phyloP scores from a whole-genome alignment of 2,888 invertebrate genomes.

The Serrognathus titanus region DNA sequence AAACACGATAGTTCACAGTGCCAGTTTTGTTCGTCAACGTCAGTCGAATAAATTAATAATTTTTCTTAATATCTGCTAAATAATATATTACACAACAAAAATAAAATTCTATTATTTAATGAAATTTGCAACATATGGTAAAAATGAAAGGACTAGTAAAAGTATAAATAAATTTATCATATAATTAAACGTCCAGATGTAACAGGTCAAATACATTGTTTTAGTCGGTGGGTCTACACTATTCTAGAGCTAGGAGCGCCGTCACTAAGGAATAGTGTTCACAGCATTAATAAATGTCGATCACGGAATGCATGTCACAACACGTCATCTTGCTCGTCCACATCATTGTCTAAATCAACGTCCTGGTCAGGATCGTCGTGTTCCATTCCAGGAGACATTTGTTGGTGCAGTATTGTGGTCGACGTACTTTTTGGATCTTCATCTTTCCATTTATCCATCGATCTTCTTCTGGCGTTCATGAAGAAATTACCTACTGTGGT shows the following conservation, averaged over 20 bases:
- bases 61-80: too few relatives aligned
- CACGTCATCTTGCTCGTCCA: conserved; percentile 55
- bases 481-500: conserved; percentile 99
- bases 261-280: conserved; percentile 41
- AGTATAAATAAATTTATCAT: conserved; percentile 6
- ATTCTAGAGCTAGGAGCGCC: conserved; percentile 36
- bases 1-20: too few relatives aligned
- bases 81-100: too few relatives aligned
- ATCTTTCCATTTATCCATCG: conserved; percentile 98
- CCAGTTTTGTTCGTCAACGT: too few relatives aligned
- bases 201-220: conserved; percentile 26
- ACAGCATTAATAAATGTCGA: conserved; percentile 50
- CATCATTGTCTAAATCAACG: conserved; percentile 53
- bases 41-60: too few relatives aligned
- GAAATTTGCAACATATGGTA: conserved; percentile 5
- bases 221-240: conserved; percentile 36
- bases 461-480: conserved; percentile 98
- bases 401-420: conserved; percentile 44
- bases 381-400: conserved; percentile 49
- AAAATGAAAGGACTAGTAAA: conserved; percentile 13
- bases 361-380: conserved; percentile 49
- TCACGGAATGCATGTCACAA: conserved; percentile 54
- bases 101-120: neutral
- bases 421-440: conserved; percentile 69
- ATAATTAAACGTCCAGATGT: conserved; percentile 9